phyloP scores from a whole-genome alignment of 2,888 invertebrate species.

The Drosophila birchii region DNA sequence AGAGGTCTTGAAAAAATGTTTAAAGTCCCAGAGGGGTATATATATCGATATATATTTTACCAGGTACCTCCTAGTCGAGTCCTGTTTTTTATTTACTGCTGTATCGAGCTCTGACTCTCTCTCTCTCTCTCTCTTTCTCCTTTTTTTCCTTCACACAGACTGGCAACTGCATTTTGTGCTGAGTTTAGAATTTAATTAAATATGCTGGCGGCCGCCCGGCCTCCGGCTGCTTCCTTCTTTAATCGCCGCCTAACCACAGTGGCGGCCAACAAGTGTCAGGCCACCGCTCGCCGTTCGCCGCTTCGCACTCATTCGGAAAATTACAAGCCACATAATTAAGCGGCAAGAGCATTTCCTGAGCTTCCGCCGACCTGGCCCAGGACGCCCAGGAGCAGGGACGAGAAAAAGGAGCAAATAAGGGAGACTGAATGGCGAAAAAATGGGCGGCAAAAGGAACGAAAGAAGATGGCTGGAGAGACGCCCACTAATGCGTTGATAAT shows the following conservation, averaged over 20 bases:
- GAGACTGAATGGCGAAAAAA: neutral
- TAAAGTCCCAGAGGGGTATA: neutral
- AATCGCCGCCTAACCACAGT: constrained; percentile 50
- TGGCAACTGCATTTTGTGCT: constrained; percentile 40
- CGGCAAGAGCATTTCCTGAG: constrained; percentile 53
- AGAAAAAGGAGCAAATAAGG: neutral
- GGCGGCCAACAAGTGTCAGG: constrained; percentile 50
- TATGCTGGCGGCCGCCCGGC: constrained; percentile 42
- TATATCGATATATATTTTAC: too few species aligned
- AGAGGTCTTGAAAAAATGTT: too few species aligned
- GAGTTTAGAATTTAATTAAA: constrained; percentile 53
- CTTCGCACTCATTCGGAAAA: constrained; percentile 47
- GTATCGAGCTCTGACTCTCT: constrained; percentile 1
- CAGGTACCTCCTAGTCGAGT: neutral
- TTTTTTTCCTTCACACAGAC: neutral
- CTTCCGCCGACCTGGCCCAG: constrained; percentile 32
- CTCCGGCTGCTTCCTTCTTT: constrained; percentile 38
- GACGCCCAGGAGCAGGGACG: constrained; percentile 9
- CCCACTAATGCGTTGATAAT: constrained; percentile 55
- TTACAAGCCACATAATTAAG: constrained; percentile 60
- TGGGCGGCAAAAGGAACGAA: constrained; percentile 4
- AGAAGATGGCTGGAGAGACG: constrained; percentile 16
- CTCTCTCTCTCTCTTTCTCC: neutral
- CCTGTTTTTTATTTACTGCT: neutral
- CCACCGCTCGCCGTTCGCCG: neutral